Percentiles rank a stretch among this genome's conserved stretches.
Evolutionary conservation across 2,888 invertebrate species (phyloP).

Genomic region (Cerastis rubricosa): DNA sequence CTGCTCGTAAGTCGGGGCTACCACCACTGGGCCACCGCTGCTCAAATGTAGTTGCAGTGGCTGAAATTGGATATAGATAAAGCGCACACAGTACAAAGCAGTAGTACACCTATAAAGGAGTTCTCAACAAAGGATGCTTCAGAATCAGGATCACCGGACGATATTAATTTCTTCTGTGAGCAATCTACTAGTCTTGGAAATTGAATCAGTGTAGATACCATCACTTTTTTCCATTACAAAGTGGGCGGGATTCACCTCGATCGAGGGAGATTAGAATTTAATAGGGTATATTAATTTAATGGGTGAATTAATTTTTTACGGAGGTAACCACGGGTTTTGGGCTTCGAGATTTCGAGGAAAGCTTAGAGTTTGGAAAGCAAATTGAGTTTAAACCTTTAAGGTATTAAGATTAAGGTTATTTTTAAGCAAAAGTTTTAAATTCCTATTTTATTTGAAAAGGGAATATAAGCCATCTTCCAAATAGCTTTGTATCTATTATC

Average conservation of each 20-base stretch:
- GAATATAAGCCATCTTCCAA: neutral
- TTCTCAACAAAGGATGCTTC: slow-evolving; percentile 48
- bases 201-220: slow-evolving; percentile 77
- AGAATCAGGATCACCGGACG: slow-evolving; percentile 67
- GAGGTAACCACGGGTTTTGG: slow-evolving; percentile 56
- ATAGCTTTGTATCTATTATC: neutral
- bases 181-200: slow-evolving; percentile 74
- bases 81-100: neutral
- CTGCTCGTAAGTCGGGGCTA: too few relatives aligned
- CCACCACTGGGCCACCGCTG: too few relatives aligned
- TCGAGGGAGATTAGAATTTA: slow-evolving; percentile 74
- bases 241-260: slow-evolving; percentile 67
- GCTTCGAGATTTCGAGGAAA: slow-evolving; percentile 39
- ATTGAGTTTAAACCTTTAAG: slow-evolving; percentile 20
- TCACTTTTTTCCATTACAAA: slow-evolving; percentile 79
- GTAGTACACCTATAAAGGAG: slow-evolving; percentile 32
- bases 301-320: slow-evolving; percentile 74
- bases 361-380: slow-evolving; percentile 43
- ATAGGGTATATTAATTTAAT: slow-evolving; percentile 77
- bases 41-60: too few relatives aligned
- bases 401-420: slow-evolving; percentile 8
- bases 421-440: neutral
- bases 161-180: slow-evolving; percentile 73
- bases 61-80: too few relatives aligned
- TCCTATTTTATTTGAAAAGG: neutral